Conservation (phyloP, 2,797 vertebrate genomes). For the Pseudochirops cupreus region DNA sequence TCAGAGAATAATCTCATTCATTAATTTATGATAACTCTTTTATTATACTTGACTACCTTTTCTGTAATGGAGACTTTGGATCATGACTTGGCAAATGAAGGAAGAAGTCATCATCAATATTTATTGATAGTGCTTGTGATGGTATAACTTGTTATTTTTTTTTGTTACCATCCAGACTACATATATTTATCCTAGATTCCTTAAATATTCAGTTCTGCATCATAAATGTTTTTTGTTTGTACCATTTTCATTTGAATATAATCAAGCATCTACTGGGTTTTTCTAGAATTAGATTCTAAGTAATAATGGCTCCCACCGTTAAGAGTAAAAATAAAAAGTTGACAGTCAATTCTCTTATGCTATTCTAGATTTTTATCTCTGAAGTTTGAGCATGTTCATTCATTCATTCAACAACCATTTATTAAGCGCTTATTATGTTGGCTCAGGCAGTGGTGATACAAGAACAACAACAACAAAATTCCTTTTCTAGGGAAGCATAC, state of each 20-base stretch:
- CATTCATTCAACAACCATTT: background rate
- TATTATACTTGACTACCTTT: constrained; percentile 47
- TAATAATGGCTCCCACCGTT: constrained; percentile 67
- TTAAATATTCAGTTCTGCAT: constrained; percentile 70
- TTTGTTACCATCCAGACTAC: constrained; percentile 80
- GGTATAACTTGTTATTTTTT: constrained; percentile 83
- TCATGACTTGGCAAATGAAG: constrained; percentile 75
- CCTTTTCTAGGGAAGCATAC: background rate
- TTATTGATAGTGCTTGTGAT: constrained; percentile 83
- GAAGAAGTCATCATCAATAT: constrained; percentile 63
- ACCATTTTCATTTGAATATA: constrained; percentile 80
- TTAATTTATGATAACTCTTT: constrained; percentile 48
- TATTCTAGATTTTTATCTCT: constrained; percentile 65
- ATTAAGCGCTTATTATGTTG: background rate
- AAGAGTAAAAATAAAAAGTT: constrained; percentile 70
- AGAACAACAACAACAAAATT: background rate
- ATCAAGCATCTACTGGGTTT: constrained; percentile 76
- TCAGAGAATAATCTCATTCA: constrained; percentile 70
- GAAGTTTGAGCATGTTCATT: constrained; percentile 41
- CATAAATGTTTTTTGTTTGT: constrained; percentile 83
- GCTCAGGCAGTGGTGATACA: background rate
- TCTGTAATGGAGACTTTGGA: constrained; percentile 65
- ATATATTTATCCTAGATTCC: constrained; percentile 82
- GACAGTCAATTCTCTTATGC: constrained; percentile 68
- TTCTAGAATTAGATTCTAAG: constrained; percentile 75